Percentiles rank a stretch among this genome's conserved stretches.
phyloP scores from a whole-genome alignment of 2,113 vertebrate genomes.

The Emydura subglobosa region DNA sequence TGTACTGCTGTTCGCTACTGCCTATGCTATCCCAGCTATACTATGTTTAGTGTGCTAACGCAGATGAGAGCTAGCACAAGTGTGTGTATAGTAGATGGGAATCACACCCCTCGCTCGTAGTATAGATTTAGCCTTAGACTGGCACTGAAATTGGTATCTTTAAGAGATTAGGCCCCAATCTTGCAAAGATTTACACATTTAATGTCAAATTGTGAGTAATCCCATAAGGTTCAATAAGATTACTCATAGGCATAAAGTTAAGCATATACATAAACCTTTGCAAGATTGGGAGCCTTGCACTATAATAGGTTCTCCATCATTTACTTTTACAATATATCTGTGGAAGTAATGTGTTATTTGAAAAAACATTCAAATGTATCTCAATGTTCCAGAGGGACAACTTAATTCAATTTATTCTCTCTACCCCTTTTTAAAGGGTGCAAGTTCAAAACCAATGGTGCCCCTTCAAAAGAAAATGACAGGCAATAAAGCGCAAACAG shows the following conservation, averaged over 20 bases:
- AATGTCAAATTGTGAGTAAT: not conserved
- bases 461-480: conserved; percentile 5
- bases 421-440: conserved; percentile 46
- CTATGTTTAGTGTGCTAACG: not conserved
- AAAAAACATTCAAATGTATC: conserved; percentile 57
- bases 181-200: not conserved
- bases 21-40: not conserved
- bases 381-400: conserved; percentile 52
- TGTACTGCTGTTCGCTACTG: not conserved
- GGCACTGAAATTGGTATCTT: not conserved
- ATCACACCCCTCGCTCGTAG: not conserved
- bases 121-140: not conserved
- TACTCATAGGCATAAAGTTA: accelerated
- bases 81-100: too few species aligned
- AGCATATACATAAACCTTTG: not conserved
- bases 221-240: not conserved
- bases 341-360: conserved; percentile 57
- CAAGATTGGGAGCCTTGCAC: not conserved
- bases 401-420: conserved; percentile 65
- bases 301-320: conserved; percentile 38
- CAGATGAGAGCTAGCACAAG: not conserved
- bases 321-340: conserved; percentile 47
- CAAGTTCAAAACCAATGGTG: conserved; percentile 35
- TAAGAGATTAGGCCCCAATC: not conserved
- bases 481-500: conserved; percentile 22